Percentiles rank a stretch among this genome's conserved stretches.
Evolutionary conservation across 2,113 vertebrate genomes (phyloP).

Genomic region (Plecturocebus donacophilus): DNA sequence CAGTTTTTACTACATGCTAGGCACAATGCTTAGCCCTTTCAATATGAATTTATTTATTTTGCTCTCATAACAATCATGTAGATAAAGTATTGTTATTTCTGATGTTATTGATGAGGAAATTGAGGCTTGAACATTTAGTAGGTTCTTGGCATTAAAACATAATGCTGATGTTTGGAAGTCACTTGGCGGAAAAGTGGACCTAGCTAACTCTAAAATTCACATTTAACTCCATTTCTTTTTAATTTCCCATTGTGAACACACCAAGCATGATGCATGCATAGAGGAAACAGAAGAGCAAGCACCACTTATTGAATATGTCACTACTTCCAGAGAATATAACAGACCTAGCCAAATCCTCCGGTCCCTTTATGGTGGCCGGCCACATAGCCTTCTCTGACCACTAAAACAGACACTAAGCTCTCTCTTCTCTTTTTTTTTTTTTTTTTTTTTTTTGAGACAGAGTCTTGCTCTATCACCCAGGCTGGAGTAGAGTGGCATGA

Average conservation of each 20-base stretch:
- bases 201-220: neutral
- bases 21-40: neutral
- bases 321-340: neutral
- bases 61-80: neutral
- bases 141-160: conserved; percentile 31
- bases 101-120: conserved; percentile 29
- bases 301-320: neutral
- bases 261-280: neutral
- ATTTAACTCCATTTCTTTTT: neutral
- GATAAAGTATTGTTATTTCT: neutral
- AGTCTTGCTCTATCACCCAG: no score
- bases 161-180: neutral
- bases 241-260: neutral
- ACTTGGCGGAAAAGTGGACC: neutral
- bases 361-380: neutral
- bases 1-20: neutral
- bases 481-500: no score
- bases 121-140: neutral
- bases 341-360: neutral
- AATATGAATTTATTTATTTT: neutral
- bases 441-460: neutral
- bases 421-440: neutral
- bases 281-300: neutral
- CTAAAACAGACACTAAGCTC: neutral
- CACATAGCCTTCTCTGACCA: neutral